Conservation (phyloP, 2,797 vertebrate genomes). For the Eospalax fontanierii region DNA sequence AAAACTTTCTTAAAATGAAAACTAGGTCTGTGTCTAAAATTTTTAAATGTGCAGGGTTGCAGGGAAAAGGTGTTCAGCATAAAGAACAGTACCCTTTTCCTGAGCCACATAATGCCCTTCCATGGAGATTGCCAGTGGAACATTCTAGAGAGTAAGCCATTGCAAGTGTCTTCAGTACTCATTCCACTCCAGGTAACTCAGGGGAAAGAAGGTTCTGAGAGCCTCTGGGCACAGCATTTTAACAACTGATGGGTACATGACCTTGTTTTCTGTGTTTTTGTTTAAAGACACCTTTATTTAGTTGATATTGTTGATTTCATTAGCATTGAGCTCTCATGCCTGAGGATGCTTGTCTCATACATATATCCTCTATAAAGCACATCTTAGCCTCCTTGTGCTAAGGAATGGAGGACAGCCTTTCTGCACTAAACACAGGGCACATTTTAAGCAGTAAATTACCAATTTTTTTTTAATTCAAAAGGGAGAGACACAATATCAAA, state of each 20-base stretch:
- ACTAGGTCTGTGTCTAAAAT: neutral
- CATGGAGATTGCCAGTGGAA: neutral
- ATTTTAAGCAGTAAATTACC: neutral
- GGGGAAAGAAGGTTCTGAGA: neutral
- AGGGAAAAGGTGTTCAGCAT: neutral
- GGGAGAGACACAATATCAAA: neutral
- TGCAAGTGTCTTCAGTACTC: neutral
- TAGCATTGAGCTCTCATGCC: neutral
- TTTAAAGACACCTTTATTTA: neutral
- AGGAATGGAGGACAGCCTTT: neutral
- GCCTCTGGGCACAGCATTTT: neutral
- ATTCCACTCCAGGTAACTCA: neutral
- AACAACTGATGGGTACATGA: neutral
- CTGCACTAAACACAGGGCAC: neutral
- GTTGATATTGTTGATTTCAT: neutral
- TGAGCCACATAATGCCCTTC: neutral
- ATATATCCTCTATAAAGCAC: neutral
- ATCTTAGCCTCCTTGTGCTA: neutral
- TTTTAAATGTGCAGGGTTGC: neutral
- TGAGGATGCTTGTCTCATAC: neutral
- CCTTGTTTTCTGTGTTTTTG: neutral
- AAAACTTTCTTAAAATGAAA: neutral
- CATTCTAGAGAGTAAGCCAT: neutral
- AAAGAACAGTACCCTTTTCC: neutral
- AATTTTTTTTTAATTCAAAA: too few species aligned